Evolutionary conservation across 2,797 vertebrate genomes (phyloP), one percentile per base, ranked within the genome.

Genomic region (Loris lydekkerianus): DNA sequence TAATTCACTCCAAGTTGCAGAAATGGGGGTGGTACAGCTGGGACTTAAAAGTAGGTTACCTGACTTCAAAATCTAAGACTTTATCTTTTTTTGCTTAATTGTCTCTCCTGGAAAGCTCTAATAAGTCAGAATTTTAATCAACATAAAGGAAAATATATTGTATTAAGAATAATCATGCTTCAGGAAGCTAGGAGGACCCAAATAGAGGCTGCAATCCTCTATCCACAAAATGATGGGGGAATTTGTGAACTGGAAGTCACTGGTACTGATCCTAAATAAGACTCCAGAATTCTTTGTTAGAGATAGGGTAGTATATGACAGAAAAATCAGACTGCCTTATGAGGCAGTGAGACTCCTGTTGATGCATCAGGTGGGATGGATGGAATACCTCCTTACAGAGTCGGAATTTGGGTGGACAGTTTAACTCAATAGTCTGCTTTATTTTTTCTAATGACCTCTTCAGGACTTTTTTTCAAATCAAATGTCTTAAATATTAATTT

Each of bases 121-220:
- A 63, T 75, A 94, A 87, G n/a, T 89, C 29, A 89, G 46, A 88
- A 40, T 56, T 75, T 15, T 72, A 95, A 91, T 95, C 58, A 91
- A 31, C 27, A 94, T 14, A 63, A 89, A 87, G 31, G 65, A 73
- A 77, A 78, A 82, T 37, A 53, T 4, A 15, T 53, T 15, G 49
- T 53, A 69, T 37, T 77, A 60, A 92, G 82, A 90, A 90, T 60
- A 34, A 25, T 89, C 17, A 20, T 67, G 40, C 61, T 83, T 80
- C 7, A 37, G 14, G 61, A 40, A 18, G 15, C 17, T 34, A 5
- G 61, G 53, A 60, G 11, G 29, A 63, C 63, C 43, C 13, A 78
- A 34, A 2, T 15, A 82, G 53, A 95, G 25, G 7, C 43, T 83
- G 9, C 85, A 46, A 67, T 77, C 58, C 13, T 80, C 40, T 81